Evolutionary conservation across 1,140 invertebrate genomes (phyloP), one percentile per base, ranked within the genome.

Genomic region (Anthonomus grandis): DNA sequence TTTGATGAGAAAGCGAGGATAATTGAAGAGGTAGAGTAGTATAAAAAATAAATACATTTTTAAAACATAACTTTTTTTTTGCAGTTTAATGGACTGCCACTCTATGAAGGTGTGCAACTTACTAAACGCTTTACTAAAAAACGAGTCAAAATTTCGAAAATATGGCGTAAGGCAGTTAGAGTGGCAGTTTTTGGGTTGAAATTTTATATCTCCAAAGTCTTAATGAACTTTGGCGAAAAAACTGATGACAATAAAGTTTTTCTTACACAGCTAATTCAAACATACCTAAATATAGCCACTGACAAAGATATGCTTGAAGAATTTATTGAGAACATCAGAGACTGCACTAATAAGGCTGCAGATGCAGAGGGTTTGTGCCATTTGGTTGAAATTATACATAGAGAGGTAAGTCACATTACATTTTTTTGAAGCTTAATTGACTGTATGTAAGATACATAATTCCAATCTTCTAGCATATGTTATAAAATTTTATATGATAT

Each of bases 101-200:
- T 70, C 13, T 54, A 57, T 18, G 66, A 68, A 37, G 70, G 69
- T 36, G 59, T 71, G 24, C 60, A 70, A 31, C 61, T 73, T 19
- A 64, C 72, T 1, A 65, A 64, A 19, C 64, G 71, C 21, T 73
- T 73, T 56, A 59, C 69, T 1, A 67, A 67, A 12, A 73, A 73
- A 53, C 44, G 64, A n/a, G 62, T 70, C 8, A 67, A 64, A 62
- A 70, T 69, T 15, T 71, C 70, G 13, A 71, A 71, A 60, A 57
- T 73, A 21, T 73, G 71, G 71, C 62, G 66, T 13, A 50, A 72
- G 39, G 64, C 59, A 53, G 49, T 62, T 18, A 57, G 60, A 45
- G 66, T 73, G 41, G 66, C 70, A 9, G 60, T 66, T 51, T 56
- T 73, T 36, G 68, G 66, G 3, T 64, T 61, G 9, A 63, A 66